Evolutionary conservation across 2,888 invertebrate species (phyloP).

Genomic region (Hermaeophaga mercurialis): DNA sequence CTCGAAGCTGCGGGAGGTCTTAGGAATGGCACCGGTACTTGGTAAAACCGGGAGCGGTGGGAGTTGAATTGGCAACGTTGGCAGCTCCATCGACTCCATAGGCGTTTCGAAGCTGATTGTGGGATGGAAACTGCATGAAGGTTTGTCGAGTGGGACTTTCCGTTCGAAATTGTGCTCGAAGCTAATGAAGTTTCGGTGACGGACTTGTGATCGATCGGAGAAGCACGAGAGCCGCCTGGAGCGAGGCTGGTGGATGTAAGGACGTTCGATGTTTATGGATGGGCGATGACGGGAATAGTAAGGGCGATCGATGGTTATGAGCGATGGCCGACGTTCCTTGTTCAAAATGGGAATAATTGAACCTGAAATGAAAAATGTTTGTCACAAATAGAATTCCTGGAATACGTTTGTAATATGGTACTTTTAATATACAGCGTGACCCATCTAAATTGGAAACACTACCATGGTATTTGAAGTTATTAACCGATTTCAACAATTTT

Average conservation of each 20-base stretch:
- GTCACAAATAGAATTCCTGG: too few relatives aligned
- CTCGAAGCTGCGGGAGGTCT: constrained; percentile 54
- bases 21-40: constrained; percentile 39
- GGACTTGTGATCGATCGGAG: constrained; percentile 44
- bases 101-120: constrained; percentile 50
- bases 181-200: constrained; percentile 54
- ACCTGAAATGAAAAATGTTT: constrained; percentile 36
- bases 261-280: constrained; percentile 44
- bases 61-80: constrained; percentile 19
- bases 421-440: too few relatives aligned
- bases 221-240: constrained; percentile 54
- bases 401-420: too few relatives aligned
- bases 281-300: constrained; percentile 42
- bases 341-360: constrained; percentile 54
- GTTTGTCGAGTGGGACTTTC: constrained; percentile 31
- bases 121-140: constrained; percentile 47
- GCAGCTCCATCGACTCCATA: constrained; percentile 38
- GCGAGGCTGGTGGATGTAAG: constrained; percentile 37
- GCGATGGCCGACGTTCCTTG: constrained; percentile 50
- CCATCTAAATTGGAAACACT: too few relatives aligned
- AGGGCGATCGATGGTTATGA: constrained; percentile 51
- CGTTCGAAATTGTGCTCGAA: constrained; percentile 49
- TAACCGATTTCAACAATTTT: too few relatives aligned
- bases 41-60: constrained; percentile 10
- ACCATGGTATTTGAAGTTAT: too few relatives aligned